phyloP scores from a whole-genome alignment of 2,888 invertebrate species.

The Campoplex nolae region DNA sequence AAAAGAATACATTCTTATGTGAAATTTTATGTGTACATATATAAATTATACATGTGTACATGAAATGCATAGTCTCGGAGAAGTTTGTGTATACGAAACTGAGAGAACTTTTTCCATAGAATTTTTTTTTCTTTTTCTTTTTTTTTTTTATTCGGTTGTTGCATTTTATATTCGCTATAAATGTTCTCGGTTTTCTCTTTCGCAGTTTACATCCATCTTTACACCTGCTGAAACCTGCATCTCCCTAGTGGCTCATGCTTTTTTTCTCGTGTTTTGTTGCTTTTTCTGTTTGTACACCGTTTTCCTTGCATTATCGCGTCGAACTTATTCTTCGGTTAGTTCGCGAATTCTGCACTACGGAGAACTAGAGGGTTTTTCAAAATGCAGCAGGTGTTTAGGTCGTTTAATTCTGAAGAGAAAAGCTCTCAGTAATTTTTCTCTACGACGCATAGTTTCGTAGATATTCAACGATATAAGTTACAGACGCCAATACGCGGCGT shows the following conservation, averaged over 20 bases:
- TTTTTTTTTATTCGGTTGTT: constrained; percentile 14
- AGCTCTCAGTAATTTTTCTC: neutral
- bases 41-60: neutral
- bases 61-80: neutral
- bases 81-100: constrained; percentile 10
- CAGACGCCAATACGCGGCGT: neutral
- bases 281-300: constrained; percentile 3
- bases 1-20: neutral
- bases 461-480: neutral
- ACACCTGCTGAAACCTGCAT: constrained; percentile 45
- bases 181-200: constrained; percentile 7
- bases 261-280: neutral
- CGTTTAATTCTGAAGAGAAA: neutral
- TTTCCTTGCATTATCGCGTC: constrained; percentile 28
- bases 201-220: constrained; percentile 34
- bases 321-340: neutral
- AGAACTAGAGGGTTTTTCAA: neutral
- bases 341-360: neutral
- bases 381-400: neutral
- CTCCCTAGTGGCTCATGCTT: constrained; percentile 10
- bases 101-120: constrained; percentile 33
- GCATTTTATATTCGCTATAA: constrained; percentile 28
- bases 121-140: neutral
- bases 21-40: neutral
- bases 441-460: neutral